These are phyloP conservation scores for Itoplectis maculator DNA, from an alignment of 2,888 invertebrate species.

Conservation along the genomic window DNA sequence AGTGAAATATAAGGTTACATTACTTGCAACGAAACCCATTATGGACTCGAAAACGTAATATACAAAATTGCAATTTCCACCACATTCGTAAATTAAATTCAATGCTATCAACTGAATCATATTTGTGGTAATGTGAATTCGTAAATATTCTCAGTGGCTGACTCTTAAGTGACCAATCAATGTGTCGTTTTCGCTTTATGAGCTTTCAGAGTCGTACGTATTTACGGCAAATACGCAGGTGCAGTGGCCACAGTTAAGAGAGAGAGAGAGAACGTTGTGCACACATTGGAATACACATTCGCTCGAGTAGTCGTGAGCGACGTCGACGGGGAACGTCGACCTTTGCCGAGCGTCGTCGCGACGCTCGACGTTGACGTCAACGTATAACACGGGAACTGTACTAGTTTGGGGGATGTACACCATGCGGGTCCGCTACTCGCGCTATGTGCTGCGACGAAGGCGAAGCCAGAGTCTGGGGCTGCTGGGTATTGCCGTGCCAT, in stretches of 20 bases:
- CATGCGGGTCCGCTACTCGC: not conserved
- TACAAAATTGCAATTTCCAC: too few relatives aligned
- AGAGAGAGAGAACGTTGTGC: not conserved
- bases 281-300: slow-evolving; percentile 6
- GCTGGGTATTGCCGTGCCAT: slow-evolving; percentile 17
- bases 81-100: too few relatives aligned
- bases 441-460: slow-evolving; percentile 34
- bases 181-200: not conserved
- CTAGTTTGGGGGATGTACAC: slow-evolving; percentile 17
- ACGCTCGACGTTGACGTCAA: slow-evolving; percentile 20
- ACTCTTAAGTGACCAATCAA: not conserved
- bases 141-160: too few relatives aligned
- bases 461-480: slow-evolving; percentile 20
- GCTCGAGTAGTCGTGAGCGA: not conserved
- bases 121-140: too few relatives aligned
- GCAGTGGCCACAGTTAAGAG: not conserved
- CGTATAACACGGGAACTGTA: slow-evolving; percentile 41
- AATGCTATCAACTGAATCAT: too few relatives aligned
- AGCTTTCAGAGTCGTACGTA: not conserved
- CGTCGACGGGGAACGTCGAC: slow-evolving; percentile 10
- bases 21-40: too few relatives aligned
- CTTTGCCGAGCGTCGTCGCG: slow-evolving; percentile 16
- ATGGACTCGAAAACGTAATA: too few relatives aligned
- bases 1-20: too few relatives aligned
- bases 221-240: not conserved